Evolutionary conservation across 2,113 vertebrate genomes (phyloP), one percentile per base, ranked within the genome.

Genomic region (Phalacrocorax brasilianus): DNA sequence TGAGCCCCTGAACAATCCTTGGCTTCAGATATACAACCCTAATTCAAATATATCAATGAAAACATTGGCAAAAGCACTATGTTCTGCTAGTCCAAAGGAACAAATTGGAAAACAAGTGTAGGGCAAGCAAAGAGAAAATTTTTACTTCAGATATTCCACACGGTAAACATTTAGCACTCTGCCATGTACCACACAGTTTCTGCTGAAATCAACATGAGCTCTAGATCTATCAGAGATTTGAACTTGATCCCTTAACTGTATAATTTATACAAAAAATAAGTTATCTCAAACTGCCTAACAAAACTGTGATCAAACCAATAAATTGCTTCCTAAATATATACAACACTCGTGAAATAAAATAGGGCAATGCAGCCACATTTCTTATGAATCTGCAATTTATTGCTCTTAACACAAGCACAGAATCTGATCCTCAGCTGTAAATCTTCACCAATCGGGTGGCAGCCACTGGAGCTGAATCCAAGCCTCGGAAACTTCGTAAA

Each of bases 121-220:
- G 5, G 28, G 26, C 28, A 88, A 76, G 33, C 10, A 59, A n/a
- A 32, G 8, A 52, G 22, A 68, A 74, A 13, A 26, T 19, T 35
- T 74, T 75, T 44, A 32, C 40, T 95, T 70, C 15, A 68, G 28
- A 26, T 84, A 73, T 53, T 59, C 53, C 20, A 53, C 21, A 76
- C 12, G 35, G 38, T 44, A 67, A 76, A 89, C 44, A 92, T 47
- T 74, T 23, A 67, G 30, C n/a, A n/a, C 49, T 65, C 50, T 19
- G 17, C 58, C n/a, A 53, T 2, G 5, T 32, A 66, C n/a, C 70
- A 59, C 28, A 20, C 35, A 80, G 50, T 50, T 79, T 30, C 56
- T 42, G 16, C 33, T 49, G 47, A 84, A 81, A 73, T 28, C 14
- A 62, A 0, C 0, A 0, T 1, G 18, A 93, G 24, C 47, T 71